phyloP scores from a whole-genome alignment of 2,113 vertebrate species.

The Atherinomorus stipes region DNA sequence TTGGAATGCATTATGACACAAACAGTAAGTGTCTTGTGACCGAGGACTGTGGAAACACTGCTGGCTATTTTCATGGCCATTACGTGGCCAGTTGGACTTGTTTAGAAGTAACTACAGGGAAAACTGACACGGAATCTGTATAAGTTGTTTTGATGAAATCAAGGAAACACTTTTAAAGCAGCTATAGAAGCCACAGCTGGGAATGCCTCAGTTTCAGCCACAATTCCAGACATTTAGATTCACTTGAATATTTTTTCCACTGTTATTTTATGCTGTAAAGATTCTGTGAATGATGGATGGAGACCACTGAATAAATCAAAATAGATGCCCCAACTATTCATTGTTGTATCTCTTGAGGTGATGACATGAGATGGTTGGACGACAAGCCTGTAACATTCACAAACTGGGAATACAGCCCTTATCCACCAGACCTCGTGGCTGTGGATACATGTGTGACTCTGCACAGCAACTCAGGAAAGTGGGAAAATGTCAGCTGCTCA shows the following conservation, averaged over 20 bases:
- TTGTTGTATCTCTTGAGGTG: slow-evolving; percentile 75
- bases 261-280: not conserved
- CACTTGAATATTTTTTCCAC: not conserved
- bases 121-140: not conserved
- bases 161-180: slow-evolving; percentile 39
- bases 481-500: slow-evolving; percentile 86
- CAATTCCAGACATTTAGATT: not conserved
- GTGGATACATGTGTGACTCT: slow-evolving; percentile 86
- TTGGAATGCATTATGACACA: slow-evolving; percentile 81
- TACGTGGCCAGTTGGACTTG: not conserved
- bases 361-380: slow-evolving; percentile 85
- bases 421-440: slow-evolving; percentile 41
- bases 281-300: not conserved
- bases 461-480: slow-evolving; percentile 83
- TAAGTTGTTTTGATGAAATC: not conserved
- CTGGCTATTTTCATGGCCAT: not conserved
- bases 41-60: slow-evolving; percentile 3
- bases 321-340: not conserved
- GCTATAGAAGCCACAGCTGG: not conserved
- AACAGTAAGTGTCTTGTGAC: slow-evolving; percentile 72
- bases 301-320: not conserved
- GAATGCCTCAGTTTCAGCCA: not conserved
- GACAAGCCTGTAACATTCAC: slow-evolving; percentile 78
- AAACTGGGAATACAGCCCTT: slow-evolving; percentile 83
- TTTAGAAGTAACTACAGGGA: not conserved